Evolutionary conservation across 1,140 invertebrate species (phyloP), one percentile per base, ranked within the genome.

Genomic region (Paramacrobiotus metropolitanus): DNA sequence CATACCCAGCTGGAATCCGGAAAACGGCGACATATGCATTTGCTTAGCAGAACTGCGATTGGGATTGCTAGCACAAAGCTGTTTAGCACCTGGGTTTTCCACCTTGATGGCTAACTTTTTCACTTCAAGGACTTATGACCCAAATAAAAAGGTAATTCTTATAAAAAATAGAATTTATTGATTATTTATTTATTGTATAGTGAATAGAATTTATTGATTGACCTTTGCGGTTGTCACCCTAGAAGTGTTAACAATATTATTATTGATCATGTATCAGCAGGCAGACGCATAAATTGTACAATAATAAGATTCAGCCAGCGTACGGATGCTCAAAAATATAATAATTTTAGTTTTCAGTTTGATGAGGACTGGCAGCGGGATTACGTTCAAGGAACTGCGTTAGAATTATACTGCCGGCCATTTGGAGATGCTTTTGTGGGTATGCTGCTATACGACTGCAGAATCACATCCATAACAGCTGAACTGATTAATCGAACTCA

Each of bases 1-100:
- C 48, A 55, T 55, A 55, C 48, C 48, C 4, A 55, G 48, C 24
- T 55, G 48, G 48, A 55, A 24, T 28, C 48, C 48, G 15, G 48
- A 55, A 24, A 55, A 24, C 15, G 48, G 48, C 15, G 48, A 55
- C 24, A 55, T 55, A 9, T 15, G 15, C 24, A 55, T 55, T 28
- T 55, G 48, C 24, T 24, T 55, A 24, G 48, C 48, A 4, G 48
- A 55, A 55, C 48, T 55, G 24, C 48, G 48, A 4, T 28, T 55
- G 24, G 48, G 48, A 20, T 24, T 55, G 48, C 48, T 55, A 9
- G 48, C 48, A 20, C 48, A 55, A 55, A 55, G 48, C 24, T 55
- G 48, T 0, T 20, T 55, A 15, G 48, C 48, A 9, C 48, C 48
- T 28, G 48, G 48, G 15, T 55, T 55, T 24, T 55, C 48, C 15